Evolutionary conservation across 53 echinoderm and acorn worm genomes (phyloP), one percentile per base, ranked within the genome.

Genomic region (Arbacia lixula): DNA sequence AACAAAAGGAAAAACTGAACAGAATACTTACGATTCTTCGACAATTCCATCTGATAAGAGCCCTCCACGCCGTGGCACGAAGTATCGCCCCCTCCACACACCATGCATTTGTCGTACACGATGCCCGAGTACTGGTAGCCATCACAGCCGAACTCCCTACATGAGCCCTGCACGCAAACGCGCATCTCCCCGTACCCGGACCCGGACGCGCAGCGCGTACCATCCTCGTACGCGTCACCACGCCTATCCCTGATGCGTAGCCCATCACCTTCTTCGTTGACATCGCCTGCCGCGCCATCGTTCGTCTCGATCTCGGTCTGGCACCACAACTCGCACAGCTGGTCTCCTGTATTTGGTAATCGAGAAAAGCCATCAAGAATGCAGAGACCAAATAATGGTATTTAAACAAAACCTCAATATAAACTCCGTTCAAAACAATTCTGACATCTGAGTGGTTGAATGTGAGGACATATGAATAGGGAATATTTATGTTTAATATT

Each of bases 141-240:
- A 52, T 95, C 93, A 57, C 95, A 95, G 17, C 95, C 95, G 30
- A 95, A 85, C 31, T 42, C 83, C 88, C 79, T 36, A 41, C 79
- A 79, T 4, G 79, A 17, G 12, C 79, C 79, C 60, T 79, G 60
- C 27, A 79, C 79, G 79, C 79, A 79, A 30, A 60, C 60, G 38
- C 61, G 60, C 61, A 37, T 41, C 38, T 39, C 60, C 14, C 6
- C 28, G 29, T 39, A 39, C 12, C 60, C 61, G 4, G 25, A 5
- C 12, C 60, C 61, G 4, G 25, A 5, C 3, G 79, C 38, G 61
- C 79, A 79, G 79, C 79, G 79, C 79, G 79, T 79, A 26, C 79
- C 79, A 30, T 79, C 79, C 29, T 2, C 39, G 25, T 35, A 76
- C 1, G 2, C 55, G 61, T 35, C 60, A 3, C 21, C 40, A 16